Evolutionary conservation across 2,888 invertebrate genomes (phyloP).

Genomic region (Ditylenchus weischeri): DNA sequence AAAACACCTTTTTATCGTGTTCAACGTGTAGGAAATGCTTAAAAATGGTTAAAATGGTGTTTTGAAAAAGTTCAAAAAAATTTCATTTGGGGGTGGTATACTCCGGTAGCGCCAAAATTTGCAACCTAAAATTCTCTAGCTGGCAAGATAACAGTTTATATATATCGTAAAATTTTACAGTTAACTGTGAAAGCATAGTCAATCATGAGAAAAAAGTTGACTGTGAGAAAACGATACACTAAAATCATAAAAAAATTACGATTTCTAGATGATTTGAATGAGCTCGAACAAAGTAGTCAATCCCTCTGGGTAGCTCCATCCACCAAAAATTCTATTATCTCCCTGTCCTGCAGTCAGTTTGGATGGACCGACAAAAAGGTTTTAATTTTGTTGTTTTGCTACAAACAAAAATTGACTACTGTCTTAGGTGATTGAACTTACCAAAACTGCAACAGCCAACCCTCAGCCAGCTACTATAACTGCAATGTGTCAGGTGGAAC

Average conservation of each 20-base stretch:
- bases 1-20: too few species aligned
- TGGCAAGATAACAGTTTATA: too few species aligned
- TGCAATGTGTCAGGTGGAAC: conserved; percentile 72
- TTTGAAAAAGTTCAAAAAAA: too few species aligned
- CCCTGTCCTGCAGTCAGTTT: conserved; percentile 57
- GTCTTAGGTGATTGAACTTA: conserved; percentile 7
- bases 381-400: not conserved
- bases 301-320: conserved; percentile 28
- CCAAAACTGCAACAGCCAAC: conserved; percentile 1
- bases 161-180: too few species aligned
- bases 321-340: conserved; percentile 40
- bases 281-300: conserved; percentile 39
- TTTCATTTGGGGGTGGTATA: too few species aligned
- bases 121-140: too few species aligned
- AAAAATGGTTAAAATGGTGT: too few species aligned
- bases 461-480: conserved; percentile 45
- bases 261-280: conserved; percentile 1
- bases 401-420: not conserved
- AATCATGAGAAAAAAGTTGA: too few species aligned
- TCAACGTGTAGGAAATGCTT: too few species aligned
- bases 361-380: conserved; percentile 59
- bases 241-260: not conserved
- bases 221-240: too few species aligned
- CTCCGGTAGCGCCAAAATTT: too few species aligned
- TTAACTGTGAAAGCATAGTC: too few species aligned